Conservation (phyloP, 2,113 vertebrate species). For the Percopsis transmontana region DNA sequence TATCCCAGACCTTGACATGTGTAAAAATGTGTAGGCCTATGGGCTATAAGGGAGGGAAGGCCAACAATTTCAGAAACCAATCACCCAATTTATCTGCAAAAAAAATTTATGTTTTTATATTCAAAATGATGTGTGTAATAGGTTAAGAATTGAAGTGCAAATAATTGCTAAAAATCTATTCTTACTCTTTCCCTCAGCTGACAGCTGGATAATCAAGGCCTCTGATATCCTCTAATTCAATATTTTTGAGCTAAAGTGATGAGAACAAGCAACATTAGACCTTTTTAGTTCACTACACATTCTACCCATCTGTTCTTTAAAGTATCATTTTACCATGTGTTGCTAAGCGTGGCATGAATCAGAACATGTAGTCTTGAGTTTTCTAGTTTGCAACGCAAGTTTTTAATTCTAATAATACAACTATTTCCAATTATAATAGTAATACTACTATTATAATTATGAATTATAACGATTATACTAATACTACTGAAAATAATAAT, state of each 20-base stretch:
- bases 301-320: slow-evolving; percentile 61
- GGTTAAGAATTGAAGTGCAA: too few species aligned
- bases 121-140: too few species aligned
- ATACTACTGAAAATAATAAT: too few species aligned
- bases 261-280: slow-evolving; percentile 57
- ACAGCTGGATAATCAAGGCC: slow-evolving; percentile 46
- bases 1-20: too few species aligned
- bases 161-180: too few species aligned
- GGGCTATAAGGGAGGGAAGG: too few species aligned
- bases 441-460: too few species aligned
- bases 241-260: slow-evolving; percentile 41
- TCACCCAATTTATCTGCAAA: too few species aligned
- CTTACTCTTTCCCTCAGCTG: neutral
- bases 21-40: too few species aligned
- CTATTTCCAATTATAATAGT: neutral
- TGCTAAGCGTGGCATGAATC: slow-evolving; percentile 16
- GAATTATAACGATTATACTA: too few species aligned
- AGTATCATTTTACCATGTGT: slow-evolving; percentile 25
- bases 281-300: slow-evolving; percentile 30
- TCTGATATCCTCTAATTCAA: slow-evolving; percentile 59
- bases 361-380: neutral
- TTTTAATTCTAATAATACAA: neutral
- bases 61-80: too few species aligned
- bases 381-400: neutral
- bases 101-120: too few species aligned